These are phyloP conservation scores for Dicerorhinus sumatrensis DNA, from an alignment of 2,113 vertebrate species.

Conservation along the genomic window DNA sequence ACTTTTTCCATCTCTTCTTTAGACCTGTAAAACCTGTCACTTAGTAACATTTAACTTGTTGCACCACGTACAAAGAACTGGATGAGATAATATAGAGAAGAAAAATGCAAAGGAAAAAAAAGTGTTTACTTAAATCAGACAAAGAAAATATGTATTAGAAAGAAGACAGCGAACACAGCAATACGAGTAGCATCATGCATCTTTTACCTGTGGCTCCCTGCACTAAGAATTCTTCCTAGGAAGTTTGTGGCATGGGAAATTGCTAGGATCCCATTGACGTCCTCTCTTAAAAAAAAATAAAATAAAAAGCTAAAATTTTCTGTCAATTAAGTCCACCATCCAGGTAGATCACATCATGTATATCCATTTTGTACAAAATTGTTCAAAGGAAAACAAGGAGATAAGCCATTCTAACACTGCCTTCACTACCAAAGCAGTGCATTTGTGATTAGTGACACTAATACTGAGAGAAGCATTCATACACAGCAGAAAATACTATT, in stretches of 20 bases:
- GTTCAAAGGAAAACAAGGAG: not conserved
- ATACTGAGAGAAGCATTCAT: not conserved
- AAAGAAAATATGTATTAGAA: not conserved
- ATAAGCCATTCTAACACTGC: not conserved
- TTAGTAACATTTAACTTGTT: not conserved
- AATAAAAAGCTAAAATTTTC: not conserved
- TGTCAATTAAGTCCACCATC: not conserved
- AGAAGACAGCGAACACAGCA: not conserved
- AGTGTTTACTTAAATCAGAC: not conserved
- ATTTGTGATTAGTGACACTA: not conserved
- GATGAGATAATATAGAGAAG: not conserved
- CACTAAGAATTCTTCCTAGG: not conserved
- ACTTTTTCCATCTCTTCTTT: not conserved
- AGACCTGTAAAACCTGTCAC: not conserved
- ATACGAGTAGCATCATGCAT: not conserved
- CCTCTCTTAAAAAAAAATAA: not conserved
- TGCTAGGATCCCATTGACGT: not conserved
- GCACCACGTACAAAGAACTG: not conserved
- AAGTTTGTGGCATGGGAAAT: not conserved
- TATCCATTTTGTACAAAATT: not conserved
- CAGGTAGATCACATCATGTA: not conserved
- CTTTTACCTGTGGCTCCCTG: not conserved
- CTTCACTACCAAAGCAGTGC: not conserved
- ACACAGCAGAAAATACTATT: slow-evolving; percentile 2
- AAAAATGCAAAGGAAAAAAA: not conserved